Conservation (phyloP, 2,797 vertebrate species). For the Apodemus agrarius region DNA sequence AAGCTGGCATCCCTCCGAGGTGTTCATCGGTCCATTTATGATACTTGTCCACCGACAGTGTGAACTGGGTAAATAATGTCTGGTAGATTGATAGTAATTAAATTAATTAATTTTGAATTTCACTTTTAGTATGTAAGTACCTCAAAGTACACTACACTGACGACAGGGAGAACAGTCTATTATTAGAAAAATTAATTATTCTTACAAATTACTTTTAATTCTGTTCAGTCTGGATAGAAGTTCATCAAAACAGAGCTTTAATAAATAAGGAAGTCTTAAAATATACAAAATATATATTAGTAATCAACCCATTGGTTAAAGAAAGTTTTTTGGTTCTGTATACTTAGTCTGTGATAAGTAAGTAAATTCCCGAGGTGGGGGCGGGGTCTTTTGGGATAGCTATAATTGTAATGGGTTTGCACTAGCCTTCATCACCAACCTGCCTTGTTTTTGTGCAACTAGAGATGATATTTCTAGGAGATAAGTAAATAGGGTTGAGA, state of each 20-base stretch:
- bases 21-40: rapidly evolving
- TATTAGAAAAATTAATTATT: conserved; percentile 5
- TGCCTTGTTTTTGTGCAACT: conserved; percentile 8
- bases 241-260: conserved; percentile 29
- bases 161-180: background rate
- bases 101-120: conserved; percentile 16
- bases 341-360: background rate
- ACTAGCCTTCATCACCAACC: background rate
- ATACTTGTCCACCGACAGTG: background rate
- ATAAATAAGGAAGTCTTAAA: conserved; percentile 46
- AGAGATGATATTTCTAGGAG: conserved; percentile 48
- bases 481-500: conserved; percentile 39
- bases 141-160: background rate
- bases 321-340: background rate
- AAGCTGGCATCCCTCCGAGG: background rate
- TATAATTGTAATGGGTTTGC: background rate
- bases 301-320: background rate
- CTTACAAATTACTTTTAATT: conserved; percentile 47
- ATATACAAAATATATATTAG: background rate
- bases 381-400: background rate
- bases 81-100: background rate
- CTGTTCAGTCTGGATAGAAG: conserved; percentile 1
- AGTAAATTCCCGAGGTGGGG: background rate
- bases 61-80: background rate
- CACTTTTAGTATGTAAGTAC: background rate